A percentile compares a stretch with the other conserved stretches of the same genome.
Conservation (phyloP, 2,113 vertebrate species). For the Acanthisitta chloris region DNA sequence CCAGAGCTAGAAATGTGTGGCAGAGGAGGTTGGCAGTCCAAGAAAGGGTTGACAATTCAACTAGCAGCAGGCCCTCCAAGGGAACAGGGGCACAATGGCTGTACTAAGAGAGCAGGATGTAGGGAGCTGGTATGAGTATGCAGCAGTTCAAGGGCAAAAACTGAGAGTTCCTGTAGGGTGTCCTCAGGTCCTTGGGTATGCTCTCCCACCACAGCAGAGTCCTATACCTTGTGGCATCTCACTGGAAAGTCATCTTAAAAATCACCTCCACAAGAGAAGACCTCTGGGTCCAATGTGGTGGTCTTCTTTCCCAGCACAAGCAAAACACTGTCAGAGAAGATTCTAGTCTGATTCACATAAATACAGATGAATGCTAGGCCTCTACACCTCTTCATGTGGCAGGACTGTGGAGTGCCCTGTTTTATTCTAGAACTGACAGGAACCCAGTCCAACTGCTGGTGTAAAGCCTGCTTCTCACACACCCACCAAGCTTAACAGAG, state of each 20-base stretch:
- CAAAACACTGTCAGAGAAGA: not conserved
- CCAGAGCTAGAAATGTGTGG: not conserved
- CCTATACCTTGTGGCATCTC: not conserved
- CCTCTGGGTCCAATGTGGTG: not conserved
- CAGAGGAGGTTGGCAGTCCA: not conserved
- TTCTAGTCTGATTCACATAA: not conserved
- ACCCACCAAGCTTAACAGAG: not conserved
- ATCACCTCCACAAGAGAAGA: not conserved
- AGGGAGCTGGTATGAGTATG: not conserved
- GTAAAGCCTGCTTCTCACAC: not conserved
- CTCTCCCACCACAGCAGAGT: not conserved
- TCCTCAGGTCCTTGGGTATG: not conserved
- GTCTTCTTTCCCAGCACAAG: not conserved
- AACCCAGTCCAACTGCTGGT: not conserved
- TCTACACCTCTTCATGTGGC: not conserved
- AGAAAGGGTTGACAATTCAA: not conserved
- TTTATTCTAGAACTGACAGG: not conserved
- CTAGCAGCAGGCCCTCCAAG: not conserved
- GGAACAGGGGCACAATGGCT: accelerated
- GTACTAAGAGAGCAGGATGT: not conserved
- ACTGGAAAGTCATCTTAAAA: not conserved
- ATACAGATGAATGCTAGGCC: not conserved
- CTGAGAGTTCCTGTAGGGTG: not conserved
- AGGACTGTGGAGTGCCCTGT: not conserved
- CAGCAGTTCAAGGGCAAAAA: not conserved